Percentiles rank a stretch among this genome's conserved stretches.
phyloP scores from a whole-genome alignment of 2,797 vertebrate species.

The Arctocebus calabarensis region DNA sequence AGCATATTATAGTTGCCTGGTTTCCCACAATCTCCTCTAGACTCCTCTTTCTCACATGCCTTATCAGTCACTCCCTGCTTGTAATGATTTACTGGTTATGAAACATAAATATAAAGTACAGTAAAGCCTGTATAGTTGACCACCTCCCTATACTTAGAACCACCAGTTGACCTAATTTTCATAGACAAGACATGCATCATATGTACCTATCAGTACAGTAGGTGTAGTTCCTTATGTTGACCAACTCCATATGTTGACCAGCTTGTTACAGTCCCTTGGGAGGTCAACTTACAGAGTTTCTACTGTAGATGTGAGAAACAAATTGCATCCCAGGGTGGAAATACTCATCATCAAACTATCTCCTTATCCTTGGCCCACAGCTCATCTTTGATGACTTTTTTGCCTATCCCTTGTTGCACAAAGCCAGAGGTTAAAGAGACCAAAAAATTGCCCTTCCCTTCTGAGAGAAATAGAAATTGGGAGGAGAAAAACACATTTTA shows the following conservation, averaged over 20 bases:
- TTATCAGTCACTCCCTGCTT: not conserved
- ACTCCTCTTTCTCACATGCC: not conserved
- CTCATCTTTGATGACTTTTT: not conserved
- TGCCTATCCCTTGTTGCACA: not conserved
- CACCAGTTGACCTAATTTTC: too few relatives aligned
- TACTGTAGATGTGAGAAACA: not conserved
- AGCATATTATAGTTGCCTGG: not conserved
- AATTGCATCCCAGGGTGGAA: not conserved
- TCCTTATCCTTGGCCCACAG: not conserved
- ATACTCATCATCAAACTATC: not conserved
- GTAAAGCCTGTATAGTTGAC: too few relatives aligned
- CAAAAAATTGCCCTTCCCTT: not conserved
- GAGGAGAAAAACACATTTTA: not conserved
- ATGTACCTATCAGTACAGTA: too few relatives aligned
- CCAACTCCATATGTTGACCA: too few relatives aligned
- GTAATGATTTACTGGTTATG: not conserved
- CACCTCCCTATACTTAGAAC: too few relatives aligned
- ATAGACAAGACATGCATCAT: too few relatives aligned
- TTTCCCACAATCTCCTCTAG: slow-evolving; percentile 32
- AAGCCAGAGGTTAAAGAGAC: not conserved
- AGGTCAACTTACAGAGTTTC: too few relatives aligned
- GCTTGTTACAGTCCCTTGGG: too few relatives aligned
- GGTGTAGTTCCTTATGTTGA: too few relatives aligned
- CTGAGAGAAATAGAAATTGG: not conserved
- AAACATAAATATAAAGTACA: not conserved